Evolutionary conservation across 2,113 vertebrate genomes (phyloP).

Genomic region (Psittacara wagleri): DNA sequence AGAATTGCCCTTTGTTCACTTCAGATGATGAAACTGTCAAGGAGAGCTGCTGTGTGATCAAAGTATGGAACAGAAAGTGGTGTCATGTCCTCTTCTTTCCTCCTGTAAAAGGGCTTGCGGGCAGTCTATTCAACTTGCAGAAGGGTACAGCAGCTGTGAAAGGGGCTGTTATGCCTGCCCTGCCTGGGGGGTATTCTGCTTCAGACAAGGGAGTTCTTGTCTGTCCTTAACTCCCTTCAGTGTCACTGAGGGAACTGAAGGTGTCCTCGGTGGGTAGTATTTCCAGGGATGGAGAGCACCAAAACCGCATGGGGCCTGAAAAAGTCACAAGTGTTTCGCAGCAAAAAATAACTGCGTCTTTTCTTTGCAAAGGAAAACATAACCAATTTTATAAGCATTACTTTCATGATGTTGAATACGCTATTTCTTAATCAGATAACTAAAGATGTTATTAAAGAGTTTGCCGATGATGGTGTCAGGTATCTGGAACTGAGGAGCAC

Average conservation of each 20-base stretch:
- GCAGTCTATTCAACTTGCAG: background rate
- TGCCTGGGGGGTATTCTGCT: background rate
- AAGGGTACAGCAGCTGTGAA: background rate
- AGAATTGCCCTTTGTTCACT: background rate
- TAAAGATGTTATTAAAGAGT: slow-evolving; percentile 93
- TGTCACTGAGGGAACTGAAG: background rate
- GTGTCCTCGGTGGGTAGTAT: background rate
- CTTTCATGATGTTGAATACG: background rate
- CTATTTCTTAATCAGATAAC: slow-evolving; percentile 81
- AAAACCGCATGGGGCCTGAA: background rate
- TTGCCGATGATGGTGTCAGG: slow-evolving; percentile 94
- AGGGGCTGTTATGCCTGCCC: background rate
- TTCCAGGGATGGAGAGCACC: background rate
- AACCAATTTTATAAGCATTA: background rate
- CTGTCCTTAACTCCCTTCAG: background rate
- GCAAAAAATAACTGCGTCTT: background rate
- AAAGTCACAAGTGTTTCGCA: background rate
- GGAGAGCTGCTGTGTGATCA: background rate
- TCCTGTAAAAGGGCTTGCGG: background rate
- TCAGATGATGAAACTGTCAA: background rate
- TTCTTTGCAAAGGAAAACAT: background rate
- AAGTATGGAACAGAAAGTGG: background rate
- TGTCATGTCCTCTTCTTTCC: background rate
- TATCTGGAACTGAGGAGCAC: slow-evolving; percentile 96
- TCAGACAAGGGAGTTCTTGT: background rate